Percentiles rank a stretch among this genome's conserved stretches.
Conservation (phyloP, 2,113 vertebrate species). For the Heteronetta atricapilla region DNA sequence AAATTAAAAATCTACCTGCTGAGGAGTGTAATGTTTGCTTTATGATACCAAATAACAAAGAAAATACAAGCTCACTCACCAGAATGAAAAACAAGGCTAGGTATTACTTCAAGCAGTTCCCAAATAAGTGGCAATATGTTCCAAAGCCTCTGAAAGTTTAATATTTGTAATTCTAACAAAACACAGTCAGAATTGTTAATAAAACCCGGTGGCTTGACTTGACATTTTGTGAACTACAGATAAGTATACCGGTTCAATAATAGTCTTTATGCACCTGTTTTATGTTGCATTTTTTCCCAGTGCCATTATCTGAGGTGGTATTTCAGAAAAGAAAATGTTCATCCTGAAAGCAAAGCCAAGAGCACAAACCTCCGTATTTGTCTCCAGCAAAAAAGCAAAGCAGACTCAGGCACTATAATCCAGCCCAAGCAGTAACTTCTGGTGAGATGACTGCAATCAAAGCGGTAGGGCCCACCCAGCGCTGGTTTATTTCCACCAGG, state of each 20-base stretch:
- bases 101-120: constrained; percentile 8
- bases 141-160: constrained; percentile 20
- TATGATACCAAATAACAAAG: constrained; percentile 44
- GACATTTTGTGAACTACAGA: constrained; percentile 44
- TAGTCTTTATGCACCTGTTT: constrained; percentile 25
- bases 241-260: constrained; percentile 18
- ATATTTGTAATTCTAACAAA: constrained; percentile 61
- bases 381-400: not conserved
- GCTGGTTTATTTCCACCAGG: not conserved
- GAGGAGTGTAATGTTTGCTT: constrained; percentile 30
- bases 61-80: constrained; percentile 7
- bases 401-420: not conserved
- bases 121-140: constrained; percentile 15
- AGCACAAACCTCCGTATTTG: not conserved
- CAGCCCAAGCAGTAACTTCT: not conserved
- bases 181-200: constrained; percentile 31
- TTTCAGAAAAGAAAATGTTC: constrained; percentile 6
- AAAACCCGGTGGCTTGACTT: constrained; percentile 34
- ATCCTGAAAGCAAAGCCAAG: constrained; percentile 4
- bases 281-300: not conserved
- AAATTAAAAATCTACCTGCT: constrained; percentile 46
- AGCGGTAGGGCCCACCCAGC: not conserved
- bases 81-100: constrained; percentile 45
- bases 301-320: not conserved
- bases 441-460: not conserved